Percentiles rank a stretch among this genome's conserved stretches.
Conservation (phyloP, 2,888 invertebrate genomes). For the Clistopyga incitator region DNA sequence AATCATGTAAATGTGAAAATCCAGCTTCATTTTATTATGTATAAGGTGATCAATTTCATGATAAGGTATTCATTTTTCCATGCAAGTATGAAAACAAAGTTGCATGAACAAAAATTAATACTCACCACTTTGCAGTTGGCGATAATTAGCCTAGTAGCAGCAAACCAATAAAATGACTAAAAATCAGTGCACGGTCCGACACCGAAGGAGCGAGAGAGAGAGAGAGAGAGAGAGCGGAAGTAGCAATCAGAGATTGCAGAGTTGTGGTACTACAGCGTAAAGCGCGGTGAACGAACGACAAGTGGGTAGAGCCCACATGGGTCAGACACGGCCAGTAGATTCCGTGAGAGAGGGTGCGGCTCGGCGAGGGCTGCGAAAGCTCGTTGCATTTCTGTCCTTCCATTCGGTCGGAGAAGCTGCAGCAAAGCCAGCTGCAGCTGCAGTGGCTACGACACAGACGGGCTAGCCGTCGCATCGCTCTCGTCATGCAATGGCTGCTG, state of each 20-base stretch:
- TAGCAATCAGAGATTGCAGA: slow-evolving; percentile 53
- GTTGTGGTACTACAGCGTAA: slow-evolving; percentile 12
- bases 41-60: no score
- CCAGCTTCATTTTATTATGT: no score
- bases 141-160: no score
- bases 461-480: slow-evolving; percentile 40
- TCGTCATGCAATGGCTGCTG: slow-evolving; percentile 47
- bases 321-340: slow-evolving; percentile 55
- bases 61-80: no score
- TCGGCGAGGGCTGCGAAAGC: slow-evolving; percentile 33
- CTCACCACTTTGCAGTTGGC: no score
- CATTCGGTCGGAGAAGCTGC: slow-evolving; percentile 15
- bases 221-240: slow-evolving; percentile 30
- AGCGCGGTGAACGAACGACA: slow-evolving; percentile 34
- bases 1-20: no score
- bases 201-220: slow-evolving; percentile 6
- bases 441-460: slow-evolving; percentile 46
- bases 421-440: slow-evolving; percentile 28
- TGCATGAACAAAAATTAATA: no score
- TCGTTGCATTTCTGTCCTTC: slow-evolving; percentile 43
- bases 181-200: slow-evolving; percentile 35
- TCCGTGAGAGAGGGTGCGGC: slow-evolving; percentile 35
- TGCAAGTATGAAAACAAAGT: no score
- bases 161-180: neutral
- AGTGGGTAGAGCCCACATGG: slow-evolving; percentile 56